Percentiles rank a stretch among this genome's conserved stretches.
phyloP scores from a whole-genome alignment of 2,797 vertebrate species.

The Tinamus major region DNA sequence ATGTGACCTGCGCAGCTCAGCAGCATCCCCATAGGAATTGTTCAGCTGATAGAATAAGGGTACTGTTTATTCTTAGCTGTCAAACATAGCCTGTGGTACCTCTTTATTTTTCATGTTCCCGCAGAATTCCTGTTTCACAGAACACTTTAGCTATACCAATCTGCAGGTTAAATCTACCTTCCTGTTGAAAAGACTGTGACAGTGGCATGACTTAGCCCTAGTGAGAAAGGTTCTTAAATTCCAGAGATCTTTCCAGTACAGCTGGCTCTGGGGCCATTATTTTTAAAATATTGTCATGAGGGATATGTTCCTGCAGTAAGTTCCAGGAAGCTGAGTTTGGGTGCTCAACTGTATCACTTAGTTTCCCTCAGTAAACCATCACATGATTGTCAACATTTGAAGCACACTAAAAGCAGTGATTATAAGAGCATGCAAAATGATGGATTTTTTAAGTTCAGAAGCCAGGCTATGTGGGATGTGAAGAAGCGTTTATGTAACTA shows the following conservation, averaged over 20 bases:
- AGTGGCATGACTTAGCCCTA: neutral
- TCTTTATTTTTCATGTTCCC: neutral
- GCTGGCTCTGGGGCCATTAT: neutral
- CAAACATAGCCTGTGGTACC: neutral
- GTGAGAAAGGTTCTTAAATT: slow-evolving; percentile 14
- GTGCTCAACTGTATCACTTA: neutral
- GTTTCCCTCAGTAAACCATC: slow-evolving; percentile 39
- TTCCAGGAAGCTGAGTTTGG: slow-evolving; percentile 4
- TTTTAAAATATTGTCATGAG: rapidly evolving
- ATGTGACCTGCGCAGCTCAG: slow-evolving; percentile 8
- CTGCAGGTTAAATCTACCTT: slow-evolving; percentile 22
- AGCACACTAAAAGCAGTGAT: slow-evolving; percentile 31
- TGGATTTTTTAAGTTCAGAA: slow-evolving; percentile 32
- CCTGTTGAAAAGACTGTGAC: neutral
- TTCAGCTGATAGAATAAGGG: neutral
- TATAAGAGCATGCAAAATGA: slow-evolving; percentile 24
- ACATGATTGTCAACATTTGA: slow-evolving; percentile 47
- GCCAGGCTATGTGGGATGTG: slow-evolving; percentile 51
- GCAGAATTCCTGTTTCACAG: neutral
- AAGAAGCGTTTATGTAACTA: slow-evolving; percentile 63
- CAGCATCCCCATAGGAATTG: neutral
- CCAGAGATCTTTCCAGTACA: neutral
- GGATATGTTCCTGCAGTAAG: neutral
- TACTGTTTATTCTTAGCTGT: slow-evolving; percentile 14
- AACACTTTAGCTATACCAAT: neutral